These are phyloP conservation scores for Catharus ustulatus DNA, from an alignment of 2,797 vertebrate species.

Conservation along the genomic window DNA sequence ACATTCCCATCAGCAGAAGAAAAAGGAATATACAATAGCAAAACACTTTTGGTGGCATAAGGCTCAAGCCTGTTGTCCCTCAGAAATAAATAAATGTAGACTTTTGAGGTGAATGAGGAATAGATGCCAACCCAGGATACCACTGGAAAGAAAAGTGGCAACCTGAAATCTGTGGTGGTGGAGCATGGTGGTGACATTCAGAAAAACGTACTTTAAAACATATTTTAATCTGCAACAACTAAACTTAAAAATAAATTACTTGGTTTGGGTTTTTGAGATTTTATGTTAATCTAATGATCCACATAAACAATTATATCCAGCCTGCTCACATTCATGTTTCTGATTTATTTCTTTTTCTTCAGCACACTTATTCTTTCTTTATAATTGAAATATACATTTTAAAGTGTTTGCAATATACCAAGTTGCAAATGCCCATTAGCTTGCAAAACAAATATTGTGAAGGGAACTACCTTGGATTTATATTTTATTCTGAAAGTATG, in stretches of 20 bases:
- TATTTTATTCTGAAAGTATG: not conserved
- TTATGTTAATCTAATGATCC: not conserved
- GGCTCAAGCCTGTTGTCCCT: not conserved
- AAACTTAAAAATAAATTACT: not conserved
- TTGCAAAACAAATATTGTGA: not conserved
- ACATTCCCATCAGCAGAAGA: not conserved
- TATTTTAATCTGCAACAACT: not conserved
- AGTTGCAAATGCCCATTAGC: not conserved
- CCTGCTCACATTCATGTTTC: not conserved
- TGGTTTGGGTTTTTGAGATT: not conserved
- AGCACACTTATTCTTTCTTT: not conserved
- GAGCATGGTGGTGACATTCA: not conserved
- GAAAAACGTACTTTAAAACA: not conserved
- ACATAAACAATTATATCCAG: not conserved
- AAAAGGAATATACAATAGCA: not conserved
- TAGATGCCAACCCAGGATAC: not conserved
- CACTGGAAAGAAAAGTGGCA: not conserved
- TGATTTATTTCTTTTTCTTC: not conserved
- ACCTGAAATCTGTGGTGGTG: not conserved
- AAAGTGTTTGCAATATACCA: not conserved
- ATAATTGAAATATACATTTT: not conserved
- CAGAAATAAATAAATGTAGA: not conserved
- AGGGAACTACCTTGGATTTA: not conserved
- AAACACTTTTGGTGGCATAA: not conserved
- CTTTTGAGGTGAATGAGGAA: not conserved